A percentile compares a stretch with the other conserved stretches of the same genome.
Evolutionary conservation across 2,797 vertebrate species (phyloP).

Genomic region (Schizothorax lantsangensis): DNA sequence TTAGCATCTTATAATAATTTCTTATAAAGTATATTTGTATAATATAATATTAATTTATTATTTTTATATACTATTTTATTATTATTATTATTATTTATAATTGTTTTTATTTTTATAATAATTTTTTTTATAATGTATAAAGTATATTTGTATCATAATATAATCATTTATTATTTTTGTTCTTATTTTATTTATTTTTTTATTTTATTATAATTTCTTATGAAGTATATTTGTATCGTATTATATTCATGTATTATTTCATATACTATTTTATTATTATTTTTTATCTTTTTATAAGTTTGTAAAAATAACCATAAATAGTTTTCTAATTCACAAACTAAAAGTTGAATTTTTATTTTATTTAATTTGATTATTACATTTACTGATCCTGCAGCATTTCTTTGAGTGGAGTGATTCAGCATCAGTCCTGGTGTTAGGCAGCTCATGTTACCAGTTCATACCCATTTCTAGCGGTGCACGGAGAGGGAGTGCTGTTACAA

Average conservation of each 20-base stretch:
- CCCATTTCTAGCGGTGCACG: neutral
- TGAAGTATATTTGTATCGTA: neutral
- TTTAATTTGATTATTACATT: neutral
- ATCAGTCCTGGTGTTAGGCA: conserved; percentile 3
- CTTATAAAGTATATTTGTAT: no score
- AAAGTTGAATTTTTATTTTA: neutral
- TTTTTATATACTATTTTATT: no score
- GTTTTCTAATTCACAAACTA: neutral
- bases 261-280: neutral
- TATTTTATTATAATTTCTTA: neutral
- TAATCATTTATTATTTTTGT: neutral
- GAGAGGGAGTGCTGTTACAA: neutral
- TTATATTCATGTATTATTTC: neutral
- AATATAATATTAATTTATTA: no score
- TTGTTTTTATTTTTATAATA: no score
- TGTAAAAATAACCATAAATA: no score
- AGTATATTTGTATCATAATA: neutral
- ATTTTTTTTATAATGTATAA: neutral
- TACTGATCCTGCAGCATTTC: neutral
- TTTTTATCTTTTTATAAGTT: neutral
- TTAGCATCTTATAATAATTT: neutral
- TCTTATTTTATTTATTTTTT: neutral
- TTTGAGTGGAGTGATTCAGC: neutral
- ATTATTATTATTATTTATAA: no score
- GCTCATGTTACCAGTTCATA: neutral